These are phyloP conservation scores for Gobio gobio DNA, from an alignment of 2,113 vertebrate genomes.

Conservation along the genomic window DNA sequence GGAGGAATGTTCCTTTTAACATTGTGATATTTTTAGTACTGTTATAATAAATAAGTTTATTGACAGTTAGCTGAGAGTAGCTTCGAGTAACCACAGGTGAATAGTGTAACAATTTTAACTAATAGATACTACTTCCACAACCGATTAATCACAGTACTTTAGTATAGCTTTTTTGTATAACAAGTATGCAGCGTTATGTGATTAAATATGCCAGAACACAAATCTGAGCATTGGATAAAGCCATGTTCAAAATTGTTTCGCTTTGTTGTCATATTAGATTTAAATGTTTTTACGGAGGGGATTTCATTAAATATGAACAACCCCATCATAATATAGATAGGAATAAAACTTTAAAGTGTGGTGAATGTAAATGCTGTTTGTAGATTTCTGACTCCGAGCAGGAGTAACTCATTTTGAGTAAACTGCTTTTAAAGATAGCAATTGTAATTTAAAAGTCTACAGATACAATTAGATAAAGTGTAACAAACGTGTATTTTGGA, in stretches of 20 bases:
- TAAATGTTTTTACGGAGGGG: background rate
- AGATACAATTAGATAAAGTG: background rate
- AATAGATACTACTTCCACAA: background rate
- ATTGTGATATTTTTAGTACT: too few species aligned
- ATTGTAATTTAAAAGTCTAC: background rate
- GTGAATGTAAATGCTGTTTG: too few species aligned
- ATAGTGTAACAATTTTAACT: background rate
- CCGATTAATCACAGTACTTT: background rate
- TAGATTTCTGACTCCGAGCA: background rate
- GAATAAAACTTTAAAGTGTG: background rate
- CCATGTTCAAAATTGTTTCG: background rate
- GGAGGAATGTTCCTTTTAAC: too few species aligned
- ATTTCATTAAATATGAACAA: background rate
- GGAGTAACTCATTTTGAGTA: too few species aligned
- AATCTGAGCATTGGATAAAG: background rate
- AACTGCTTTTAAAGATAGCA: background rate
- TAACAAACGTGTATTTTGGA: background rate
- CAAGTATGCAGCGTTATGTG: background rate
- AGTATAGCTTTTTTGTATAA: background rate
- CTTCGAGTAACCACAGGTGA: background rate
- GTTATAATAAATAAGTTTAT: too few species aligned
- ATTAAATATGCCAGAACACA: background rate
- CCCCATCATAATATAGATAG: too few species aligned
- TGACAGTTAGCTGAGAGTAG: background rate
- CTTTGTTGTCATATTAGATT: background rate